These are phyloP conservation scores for Decapterus maruadsi DNA, from an alignment of 2,797 vertebrate genomes.

Conservation along the genomic window DNA sequence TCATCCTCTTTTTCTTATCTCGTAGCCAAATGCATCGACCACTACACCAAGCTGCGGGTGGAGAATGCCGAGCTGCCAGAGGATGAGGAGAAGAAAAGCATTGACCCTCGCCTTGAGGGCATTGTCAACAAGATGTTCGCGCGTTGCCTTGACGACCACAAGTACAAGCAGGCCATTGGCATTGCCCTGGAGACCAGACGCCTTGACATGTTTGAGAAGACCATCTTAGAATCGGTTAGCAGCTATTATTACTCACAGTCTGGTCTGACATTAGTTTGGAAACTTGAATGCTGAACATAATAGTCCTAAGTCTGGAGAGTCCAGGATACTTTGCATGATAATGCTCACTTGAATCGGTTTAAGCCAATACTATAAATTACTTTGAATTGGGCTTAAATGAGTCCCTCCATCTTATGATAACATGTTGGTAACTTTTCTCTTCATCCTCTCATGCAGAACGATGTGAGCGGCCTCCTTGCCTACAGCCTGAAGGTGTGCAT, in stretches of 20 bases:
- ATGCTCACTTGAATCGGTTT: background rate
- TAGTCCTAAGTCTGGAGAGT: background rate
- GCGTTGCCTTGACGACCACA: slow-evolving; percentile 96
- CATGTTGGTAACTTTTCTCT: slow-evolving; percentile 1
- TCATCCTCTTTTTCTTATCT: slow-evolving; percentile 24
- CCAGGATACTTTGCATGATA: background rate
- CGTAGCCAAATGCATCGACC: slow-evolving; percentile 98
- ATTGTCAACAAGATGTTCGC: slow-evolving; percentile 99
- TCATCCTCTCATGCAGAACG: slow-evolving; percentile 86
- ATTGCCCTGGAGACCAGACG: slow-evolving; percentile 96
- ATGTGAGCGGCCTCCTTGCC: slow-evolving; percentile 95
- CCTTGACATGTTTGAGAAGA: slow-evolving; percentile 97
- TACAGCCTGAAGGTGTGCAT: slow-evolving; percentile 99
- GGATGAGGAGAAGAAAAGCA: slow-evolving; percentile 93
- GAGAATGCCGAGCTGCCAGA: slow-evolving; percentile 97
- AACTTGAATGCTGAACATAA: background rate
- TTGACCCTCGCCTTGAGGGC: slow-evolving; percentile 96
- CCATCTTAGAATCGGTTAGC: slow-evolving; percentile 94
- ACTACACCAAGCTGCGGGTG: slow-evolving; percentile 98
- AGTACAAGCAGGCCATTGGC: slow-evolving; percentile 98
- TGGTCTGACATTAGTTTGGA: background rate
- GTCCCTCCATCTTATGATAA: background rate
- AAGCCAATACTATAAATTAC: background rate
- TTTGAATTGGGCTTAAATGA: background rate
- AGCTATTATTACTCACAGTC: background rate